Conservation (phyloP, 2,113 vertebrate species). For the Scatophagus argus region DNA sequence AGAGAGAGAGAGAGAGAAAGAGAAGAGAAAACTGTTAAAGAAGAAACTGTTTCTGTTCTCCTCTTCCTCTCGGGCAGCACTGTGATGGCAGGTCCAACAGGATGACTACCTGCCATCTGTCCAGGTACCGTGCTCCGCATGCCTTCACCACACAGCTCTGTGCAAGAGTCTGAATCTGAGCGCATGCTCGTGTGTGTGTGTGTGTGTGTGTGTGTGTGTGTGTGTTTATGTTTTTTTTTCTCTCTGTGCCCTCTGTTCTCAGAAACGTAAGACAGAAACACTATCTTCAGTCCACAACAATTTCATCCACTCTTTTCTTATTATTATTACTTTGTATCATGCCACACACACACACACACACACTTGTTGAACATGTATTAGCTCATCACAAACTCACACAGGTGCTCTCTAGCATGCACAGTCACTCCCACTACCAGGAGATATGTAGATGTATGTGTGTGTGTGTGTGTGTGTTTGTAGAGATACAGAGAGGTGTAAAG, state of each 20-base stretch:
- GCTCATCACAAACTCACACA: conserved; percentile 18
- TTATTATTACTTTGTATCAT: conserved; percentile 7
- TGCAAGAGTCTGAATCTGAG: conserved; percentile 29
- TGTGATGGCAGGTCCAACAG: conserved; percentile 74
- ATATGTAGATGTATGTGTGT: conserved; percentile 21
- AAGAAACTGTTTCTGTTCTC: conserved; percentile 71
- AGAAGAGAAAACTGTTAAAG: too few species aligned
- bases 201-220: conserved; percentile 5
- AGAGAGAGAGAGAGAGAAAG: too few species aligned
- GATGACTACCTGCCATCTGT: conserved; percentile 81
- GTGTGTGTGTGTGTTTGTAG: conserved; percentile 15
- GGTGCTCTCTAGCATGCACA: conserved; percentile 6
- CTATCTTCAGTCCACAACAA: not conserved
- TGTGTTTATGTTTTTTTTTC: not conserved
- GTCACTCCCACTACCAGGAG: not conserved
- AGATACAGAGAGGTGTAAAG: conserved; percentile 22
- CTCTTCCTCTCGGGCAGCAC: conserved; percentile 60
- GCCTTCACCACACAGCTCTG: conserved; percentile 56
- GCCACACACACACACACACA: not conserved
- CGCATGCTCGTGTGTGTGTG: conserved; percentile 11
- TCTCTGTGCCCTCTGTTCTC: conserved; percentile 8
- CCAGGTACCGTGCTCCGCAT: conserved; percentile 74
- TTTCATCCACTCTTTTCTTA: not conserved
- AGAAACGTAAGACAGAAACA: conserved; percentile 5
- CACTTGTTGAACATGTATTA: conserved; percentile 40